These are phyloP conservation scores for Heteractis magnifica DNA, from an alignment of 92 coral and sea anemone species.

Conservation along the genomic window DNA sequence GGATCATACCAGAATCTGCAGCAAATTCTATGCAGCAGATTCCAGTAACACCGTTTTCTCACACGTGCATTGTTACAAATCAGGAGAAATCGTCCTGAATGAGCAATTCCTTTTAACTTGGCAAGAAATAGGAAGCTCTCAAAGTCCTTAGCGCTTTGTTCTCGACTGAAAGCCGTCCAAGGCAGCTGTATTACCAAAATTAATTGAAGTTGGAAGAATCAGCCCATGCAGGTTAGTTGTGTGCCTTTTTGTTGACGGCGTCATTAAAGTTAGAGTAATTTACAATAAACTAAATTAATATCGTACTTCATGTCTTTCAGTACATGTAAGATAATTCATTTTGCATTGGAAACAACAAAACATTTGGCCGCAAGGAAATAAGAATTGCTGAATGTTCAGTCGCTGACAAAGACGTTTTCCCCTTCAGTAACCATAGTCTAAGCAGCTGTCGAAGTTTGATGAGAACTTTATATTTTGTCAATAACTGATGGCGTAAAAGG, in stretches of 20 bases:
- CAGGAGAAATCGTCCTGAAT: background rate
- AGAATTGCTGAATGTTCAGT: background rate
- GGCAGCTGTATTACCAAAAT: background rate
- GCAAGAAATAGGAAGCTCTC: background rate
- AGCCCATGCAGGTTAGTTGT: background rate
- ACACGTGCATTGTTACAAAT: background rate
- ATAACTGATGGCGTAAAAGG: background rate
- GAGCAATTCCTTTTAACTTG: constrained; percentile 1
- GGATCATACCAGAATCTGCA: too few species aligned
- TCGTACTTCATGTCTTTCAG: background rate
- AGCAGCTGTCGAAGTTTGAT: constrained; percentile 1
- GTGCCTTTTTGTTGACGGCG: constrained; percentile 3
- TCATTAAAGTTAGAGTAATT: background rate
- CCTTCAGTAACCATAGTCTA: background rate
- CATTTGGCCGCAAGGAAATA: background rate
- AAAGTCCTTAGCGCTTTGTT: background rate
- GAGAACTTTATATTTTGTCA: constrained; percentile 7
- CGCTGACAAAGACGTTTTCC: background rate
- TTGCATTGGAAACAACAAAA: background rate
- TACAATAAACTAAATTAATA: background rate
- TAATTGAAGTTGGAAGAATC: background rate
- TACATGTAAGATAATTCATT: background rate
- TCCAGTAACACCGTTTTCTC: background rate
- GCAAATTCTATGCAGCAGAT: background rate
- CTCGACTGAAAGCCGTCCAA: background rate